Conservation (phyloP, 2,113 vertebrate species). For the Sturnira hondurensis region DNA sequence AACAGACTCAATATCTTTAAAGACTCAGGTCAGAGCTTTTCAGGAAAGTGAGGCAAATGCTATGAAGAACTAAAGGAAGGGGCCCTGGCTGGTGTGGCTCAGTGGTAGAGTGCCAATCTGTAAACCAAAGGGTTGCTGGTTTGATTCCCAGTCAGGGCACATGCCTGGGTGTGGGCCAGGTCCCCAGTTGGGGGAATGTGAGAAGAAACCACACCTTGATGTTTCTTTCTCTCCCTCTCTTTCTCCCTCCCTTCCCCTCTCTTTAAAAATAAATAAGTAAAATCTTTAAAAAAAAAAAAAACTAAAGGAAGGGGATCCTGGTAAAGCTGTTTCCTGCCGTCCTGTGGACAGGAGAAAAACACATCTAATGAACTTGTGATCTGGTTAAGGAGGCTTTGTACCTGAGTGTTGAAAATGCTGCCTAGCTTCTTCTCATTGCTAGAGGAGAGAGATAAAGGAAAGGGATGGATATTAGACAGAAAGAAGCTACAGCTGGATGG, state of each 20-base stretch:
- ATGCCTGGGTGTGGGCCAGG: too few relatives aligned
- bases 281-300: too few relatives aligned
- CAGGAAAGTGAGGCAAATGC: not conserved
- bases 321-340: too few relatives aligned
- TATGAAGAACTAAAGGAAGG: not conserved
- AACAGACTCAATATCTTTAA: not conserved
- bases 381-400: not conserved
- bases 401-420: not conserved
- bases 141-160: too few relatives aligned
- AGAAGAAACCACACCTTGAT: too few relatives aligned
- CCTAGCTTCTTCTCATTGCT: not conserved
- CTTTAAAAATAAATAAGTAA: too few relatives aligned
- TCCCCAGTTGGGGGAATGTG: too few relatives aligned
- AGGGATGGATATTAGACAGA: not conserved
- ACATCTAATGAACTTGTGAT: accelerated
- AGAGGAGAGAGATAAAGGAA: not conserved
- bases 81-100: too few relatives aligned
- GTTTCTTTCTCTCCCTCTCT: too few relatives aligned
- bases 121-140: too few relatives aligned
- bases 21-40: not conserved
- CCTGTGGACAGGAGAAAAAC: not conserved
- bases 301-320: not conserved
- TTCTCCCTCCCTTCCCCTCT: too few relatives aligned
- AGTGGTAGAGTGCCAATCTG: too few relatives aligned
- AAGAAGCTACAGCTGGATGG: not conserved